Evolutionary conservation across 2,888 invertebrate genomes (phyloP).

Genomic region (Fragum sueziense): DNA sequence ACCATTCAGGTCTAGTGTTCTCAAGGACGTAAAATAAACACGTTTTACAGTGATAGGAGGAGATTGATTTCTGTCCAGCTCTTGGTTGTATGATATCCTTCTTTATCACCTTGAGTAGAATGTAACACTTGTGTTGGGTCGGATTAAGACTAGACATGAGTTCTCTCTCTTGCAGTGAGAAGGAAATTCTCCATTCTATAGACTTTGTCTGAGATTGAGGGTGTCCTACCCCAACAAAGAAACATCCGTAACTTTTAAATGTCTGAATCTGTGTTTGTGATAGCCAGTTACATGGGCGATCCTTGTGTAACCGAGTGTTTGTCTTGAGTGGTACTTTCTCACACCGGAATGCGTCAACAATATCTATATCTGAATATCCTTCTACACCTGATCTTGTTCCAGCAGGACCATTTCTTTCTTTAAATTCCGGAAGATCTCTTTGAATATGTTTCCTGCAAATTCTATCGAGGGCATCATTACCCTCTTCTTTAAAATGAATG

Average conservation of each 20-base stretch:
- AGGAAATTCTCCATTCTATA: constrained; percentile 39
- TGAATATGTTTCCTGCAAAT: background rate
- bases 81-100: constrained; percentile 4
- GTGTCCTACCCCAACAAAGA: constrained; percentile 25
- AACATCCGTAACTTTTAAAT: background rate
- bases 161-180: constrained; percentile 20
- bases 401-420: constrained; percentile 20
- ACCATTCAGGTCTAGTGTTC: background rate
- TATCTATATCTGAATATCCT: background rate
- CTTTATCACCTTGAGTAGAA: constrained; percentile 36
- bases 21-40: constrained; percentile 13
- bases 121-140: constrained; percentile 31
- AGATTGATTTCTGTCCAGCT: constrained; percentile 3
- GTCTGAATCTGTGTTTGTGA: background rate
- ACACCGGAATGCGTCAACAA: background rate
- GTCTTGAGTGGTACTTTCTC: background rate
- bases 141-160: constrained; percentile 32
- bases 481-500: background rate
- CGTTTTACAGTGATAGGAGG: constrained; percentile 29
- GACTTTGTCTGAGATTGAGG: background rate
- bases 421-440: background rate
- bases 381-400: background rate
- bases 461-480: background rate
- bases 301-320: background rate
- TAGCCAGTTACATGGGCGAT: background rate